Base-by-base conservation (phyloP, 2,797 vertebrate species). In the Micropoecilia bifurca region DNA sequence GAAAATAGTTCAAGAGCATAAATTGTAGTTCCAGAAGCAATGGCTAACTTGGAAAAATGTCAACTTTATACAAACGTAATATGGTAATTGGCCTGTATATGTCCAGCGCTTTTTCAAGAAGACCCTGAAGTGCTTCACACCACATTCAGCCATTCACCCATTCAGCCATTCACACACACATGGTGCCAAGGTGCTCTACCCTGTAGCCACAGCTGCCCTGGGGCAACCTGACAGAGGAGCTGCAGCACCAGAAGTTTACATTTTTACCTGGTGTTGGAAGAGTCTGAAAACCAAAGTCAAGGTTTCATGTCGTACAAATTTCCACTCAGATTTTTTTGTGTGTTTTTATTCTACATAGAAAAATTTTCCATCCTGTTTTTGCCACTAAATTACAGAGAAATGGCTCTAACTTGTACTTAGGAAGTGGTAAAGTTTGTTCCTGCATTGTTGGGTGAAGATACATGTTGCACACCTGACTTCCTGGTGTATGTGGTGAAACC, bases 401-500 rank as follows among this genome's bases (percentile, higher is more conserved):
- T 36, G 1, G 43, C 25, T 61, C 43, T 61, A 25, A 33, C 13
- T 16, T 46, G 71, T 76, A 53, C 41, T 83, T 71, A 79, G 73
- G 72, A 85, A 83, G 80, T 71, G 74, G 46, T 78, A 2, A 77
- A 30, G 39, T 77, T 73, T 82, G 85, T 82, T 84, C 71, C 33
- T 53, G 25, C 28, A 20, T 20, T 16, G 25, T 39, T 46, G 39
- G 50, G 30, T 85, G 45, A 63, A 76, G 75, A 77, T 22, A 68
- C 76, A 53, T 79, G 69, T 80, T 89, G 53, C 71, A 72, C 78
- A 88, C 90, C 85, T 89, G 87, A 80, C 81, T 85, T 88, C 80
- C 88, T 81, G 87, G 74, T 41, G 75, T 10, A 14, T 77, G 39
- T 2, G 72, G 55, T 20, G 80, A 83, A 13, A 71, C 55, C 22